Evolutionary conservation across 1,140 invertebrate genomes (phyloP).

Genomic region (Centruroides sculpturatus): DNA sequence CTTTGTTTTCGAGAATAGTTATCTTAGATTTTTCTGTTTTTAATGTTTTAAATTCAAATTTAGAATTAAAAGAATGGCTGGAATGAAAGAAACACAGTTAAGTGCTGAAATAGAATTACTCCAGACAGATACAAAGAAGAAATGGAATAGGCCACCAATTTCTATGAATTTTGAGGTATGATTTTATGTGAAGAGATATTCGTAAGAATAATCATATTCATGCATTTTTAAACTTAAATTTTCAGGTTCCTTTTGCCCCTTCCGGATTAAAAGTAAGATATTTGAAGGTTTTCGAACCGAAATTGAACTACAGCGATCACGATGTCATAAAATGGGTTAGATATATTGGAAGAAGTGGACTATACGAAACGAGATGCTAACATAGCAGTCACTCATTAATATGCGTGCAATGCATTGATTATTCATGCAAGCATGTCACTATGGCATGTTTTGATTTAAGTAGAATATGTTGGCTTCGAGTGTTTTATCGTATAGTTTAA

Average conservation of each 20-base stretch:
- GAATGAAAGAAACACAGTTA: constrained; percentile 99
- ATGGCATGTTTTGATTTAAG: too few species aligned
- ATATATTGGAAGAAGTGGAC: constrained; percentile 95
- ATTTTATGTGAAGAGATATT: background rate
- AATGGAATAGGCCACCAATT: constrained; percentile 99
- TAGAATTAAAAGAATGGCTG: constrained; percentile 97
- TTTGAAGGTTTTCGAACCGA: constrained; percentile 98
- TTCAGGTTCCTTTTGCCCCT: constrained; percentile 72
- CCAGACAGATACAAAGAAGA: constrained; percentile 97
- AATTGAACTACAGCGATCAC: constrained; percentile 98
- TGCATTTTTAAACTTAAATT: constrained; percentile 33
- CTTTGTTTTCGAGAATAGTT: too few species aligned
- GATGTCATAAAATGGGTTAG: constrained; percentile 99
- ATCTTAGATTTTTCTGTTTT: too few species aligned
- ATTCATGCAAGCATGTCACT: too few species aligned
- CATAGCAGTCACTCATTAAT: background rate
- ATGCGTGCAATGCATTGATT: too few species aligned
- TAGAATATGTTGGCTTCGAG: too few species aligned
- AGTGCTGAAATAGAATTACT: constrained; percentile 99
- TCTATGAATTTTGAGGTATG: constrained; percentile 99
- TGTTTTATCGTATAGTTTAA: too few species aligned
- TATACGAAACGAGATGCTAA: constrained; percentile 97
- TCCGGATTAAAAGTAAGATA: constrained; percentile 98
- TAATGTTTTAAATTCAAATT: constrained; percentile 6
- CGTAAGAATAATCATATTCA: constrained; percentile 2